Percentiles rank a stretch among this genome's conserved stretches.
These are phyloP conservation scores for Pachyramphus minor DNA, from an alignment of 2,113 vertebrate species.

Conservation along the genomic window DNA sequence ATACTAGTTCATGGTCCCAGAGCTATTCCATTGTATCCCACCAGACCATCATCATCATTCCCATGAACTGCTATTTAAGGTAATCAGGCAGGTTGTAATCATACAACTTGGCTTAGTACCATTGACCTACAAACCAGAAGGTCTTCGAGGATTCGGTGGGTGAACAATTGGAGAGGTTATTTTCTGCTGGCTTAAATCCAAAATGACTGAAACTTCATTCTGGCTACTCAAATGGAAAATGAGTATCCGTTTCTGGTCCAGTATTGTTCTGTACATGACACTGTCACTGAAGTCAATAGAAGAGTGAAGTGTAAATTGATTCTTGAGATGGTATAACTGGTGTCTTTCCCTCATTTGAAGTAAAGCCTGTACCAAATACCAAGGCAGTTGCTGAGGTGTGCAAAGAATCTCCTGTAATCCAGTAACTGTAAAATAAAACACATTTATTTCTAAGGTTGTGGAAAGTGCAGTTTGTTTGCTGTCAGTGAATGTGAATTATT, in stretches of 20 bases:
- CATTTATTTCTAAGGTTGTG: not conserved
- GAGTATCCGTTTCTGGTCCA: not conserved
- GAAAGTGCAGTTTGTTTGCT: not conserved
- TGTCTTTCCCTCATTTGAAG: not conserved
- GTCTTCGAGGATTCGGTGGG: not conserved
- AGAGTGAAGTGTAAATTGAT: not conserved
- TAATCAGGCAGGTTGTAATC: not conserved
- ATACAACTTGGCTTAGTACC: not conserved
- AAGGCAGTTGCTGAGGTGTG: not conserved
- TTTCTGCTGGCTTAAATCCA: slow-evolving; percentile 9
- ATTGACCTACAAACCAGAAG: not conserved
- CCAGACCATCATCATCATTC: not conserved
- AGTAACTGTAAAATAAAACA: not conserved
- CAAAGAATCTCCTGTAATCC: not conserved
- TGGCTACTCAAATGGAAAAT: slow-evolving; percentile 14
- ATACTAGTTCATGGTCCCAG: not conserved
- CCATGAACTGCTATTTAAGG: slow-evolving; percentile 5
- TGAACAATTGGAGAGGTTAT: not conserved
- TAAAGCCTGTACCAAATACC: not conserved
- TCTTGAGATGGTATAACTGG: not conserved
- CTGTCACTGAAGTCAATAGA: not conserved
- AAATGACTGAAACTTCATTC: slow-evolving; percentile 5
- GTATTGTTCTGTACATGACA: not conserved
- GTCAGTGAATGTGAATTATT: not conserved
- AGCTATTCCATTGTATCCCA: not conserved